These are phyloP conservation scores for Selene dorsalis DNA, from an alignment of 2,797 vertebrate species.

Conservation along the genomic window DNA sequence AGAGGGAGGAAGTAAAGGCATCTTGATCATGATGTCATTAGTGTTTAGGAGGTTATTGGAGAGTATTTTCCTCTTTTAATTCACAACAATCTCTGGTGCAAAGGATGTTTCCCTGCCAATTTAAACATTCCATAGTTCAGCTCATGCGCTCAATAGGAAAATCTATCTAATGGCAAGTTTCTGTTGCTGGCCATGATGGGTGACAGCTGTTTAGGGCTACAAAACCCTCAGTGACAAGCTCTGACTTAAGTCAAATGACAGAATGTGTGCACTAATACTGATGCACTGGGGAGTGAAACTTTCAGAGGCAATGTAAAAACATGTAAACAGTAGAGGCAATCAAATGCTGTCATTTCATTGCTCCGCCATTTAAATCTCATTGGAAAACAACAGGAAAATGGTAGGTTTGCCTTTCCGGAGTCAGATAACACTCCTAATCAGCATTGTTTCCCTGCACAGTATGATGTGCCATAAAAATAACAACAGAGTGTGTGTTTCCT, in stretches of 20 bases:
- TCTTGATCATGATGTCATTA: not conserved
- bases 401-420: constrained; percentile 35
- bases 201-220: constrained; percentile 2
- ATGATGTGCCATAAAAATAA: constrained; percentile 64
- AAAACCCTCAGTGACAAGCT: constrained; percentile 4
- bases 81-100: constrained; percentile 2
- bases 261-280: not conserved
- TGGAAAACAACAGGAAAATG: constrained; percentile 24
- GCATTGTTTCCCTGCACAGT: constrained; percentile 42
- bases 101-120: constrained; percentile 12
- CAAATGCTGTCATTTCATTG: constrained; percentile 11
- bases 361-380: constrained; percentile 13
- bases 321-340: constrained; percentile 7
- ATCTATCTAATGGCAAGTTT: not conserved
- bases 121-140: constrained; percentile 26
- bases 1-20: not conserved
- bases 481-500: constrained; percentile 53
- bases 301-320: constrained; percentile 11
- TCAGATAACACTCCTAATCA: constrained; percentile 47
- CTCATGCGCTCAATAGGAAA: constrained; percentile 15
- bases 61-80: not conserved
- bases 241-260: constrained; percentile 19
- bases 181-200: not conserved
- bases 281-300: constrained; percentile 7
- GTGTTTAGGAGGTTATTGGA: not conserved